Conservation (phyloP, 2,113 vertebrate species). For the Oreochromis niloticus region DNA sequence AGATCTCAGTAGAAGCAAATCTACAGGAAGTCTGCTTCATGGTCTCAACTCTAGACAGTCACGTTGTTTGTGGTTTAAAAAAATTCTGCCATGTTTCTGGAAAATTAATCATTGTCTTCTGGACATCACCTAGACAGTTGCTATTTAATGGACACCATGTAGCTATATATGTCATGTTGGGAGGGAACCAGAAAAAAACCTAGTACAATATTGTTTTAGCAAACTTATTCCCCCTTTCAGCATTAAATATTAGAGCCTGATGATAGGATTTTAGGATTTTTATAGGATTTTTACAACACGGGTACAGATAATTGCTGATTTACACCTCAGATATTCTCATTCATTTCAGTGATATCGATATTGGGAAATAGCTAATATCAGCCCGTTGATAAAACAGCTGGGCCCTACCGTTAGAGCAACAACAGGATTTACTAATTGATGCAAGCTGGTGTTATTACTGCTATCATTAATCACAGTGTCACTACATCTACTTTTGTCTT, state of each 20-base stretch:
- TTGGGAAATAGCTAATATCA: background rate
- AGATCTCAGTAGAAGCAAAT: background rate
- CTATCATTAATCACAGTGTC: background rate
- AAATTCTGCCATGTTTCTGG: no score
- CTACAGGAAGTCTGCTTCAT: background rate
- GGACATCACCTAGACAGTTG: background rate
- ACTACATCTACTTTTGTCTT: background rate
- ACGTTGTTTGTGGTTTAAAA: no score
- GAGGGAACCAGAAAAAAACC: rapidly evolving
- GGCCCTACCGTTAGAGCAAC: background rate
- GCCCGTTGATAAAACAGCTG: background rate
- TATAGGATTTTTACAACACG: background rate
- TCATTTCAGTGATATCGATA: background rate
- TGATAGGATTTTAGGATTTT: background rate
- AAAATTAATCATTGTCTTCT: background rate
- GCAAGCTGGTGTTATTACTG: background rate
- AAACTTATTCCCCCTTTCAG: background rate
- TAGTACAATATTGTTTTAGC: background rate
- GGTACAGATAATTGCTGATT: background rate
- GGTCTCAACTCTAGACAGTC: rapidly evolving
- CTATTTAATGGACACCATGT: background rate
- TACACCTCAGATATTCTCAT: background rate
- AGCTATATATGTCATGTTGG: background rate
- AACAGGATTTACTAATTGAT: background rate
- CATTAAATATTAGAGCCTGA: rapidly evolving